Evolutionary conservation across 2,797 vertebrate species (phyloP), one percentile per base, ranked within the genome.

Genomic region (Nothura maculosa): DNA sequence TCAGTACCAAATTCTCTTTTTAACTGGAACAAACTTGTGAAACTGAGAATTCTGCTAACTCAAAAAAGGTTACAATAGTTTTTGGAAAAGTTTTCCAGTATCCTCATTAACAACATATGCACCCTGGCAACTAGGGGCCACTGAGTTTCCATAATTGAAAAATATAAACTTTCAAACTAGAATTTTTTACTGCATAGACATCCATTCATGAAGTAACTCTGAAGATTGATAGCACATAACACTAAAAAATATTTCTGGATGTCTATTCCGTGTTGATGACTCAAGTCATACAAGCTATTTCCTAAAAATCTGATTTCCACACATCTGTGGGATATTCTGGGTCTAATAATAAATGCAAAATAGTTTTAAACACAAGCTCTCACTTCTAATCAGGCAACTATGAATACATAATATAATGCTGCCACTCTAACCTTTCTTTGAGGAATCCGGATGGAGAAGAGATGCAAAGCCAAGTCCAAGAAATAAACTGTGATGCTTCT

Each of bases 311-410:
- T 85, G 78, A 69, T 85, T 92, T 84, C 83, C 58, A 55, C 93
- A 84, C 69, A 91, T 89, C 85, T 93, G 85, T 89, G 66, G 64
- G 67, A 85, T 62, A 12, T 73, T 77, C 80, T 93, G 87, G 87
- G 85, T 87, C 12, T 30, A 73, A 52, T 77, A 28, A 84, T 79
- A 54, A 86, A 30, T 66, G 75, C 57, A 63, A 61, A 79, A 67
- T 84, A 78, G 55, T 74, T 61, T 38, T 66, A 96, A 96, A 70
- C 40, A 68, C 28, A 84, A 81, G 52, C 76, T 89, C 52, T 63
- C 58, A 42, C 47, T 79, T 70, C 50, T 67, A 91, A 85, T 87
- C 81, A 93, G 78, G 79, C 15, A 78, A 32, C 63, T 74, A 24
- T 25, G 32, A 60, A 70, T 24, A 20, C 63, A 66, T 73, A 83